Conservation (phyloP, 2,888 invertebrate species). For the Prosopocoilus inquinatus region DNA sequence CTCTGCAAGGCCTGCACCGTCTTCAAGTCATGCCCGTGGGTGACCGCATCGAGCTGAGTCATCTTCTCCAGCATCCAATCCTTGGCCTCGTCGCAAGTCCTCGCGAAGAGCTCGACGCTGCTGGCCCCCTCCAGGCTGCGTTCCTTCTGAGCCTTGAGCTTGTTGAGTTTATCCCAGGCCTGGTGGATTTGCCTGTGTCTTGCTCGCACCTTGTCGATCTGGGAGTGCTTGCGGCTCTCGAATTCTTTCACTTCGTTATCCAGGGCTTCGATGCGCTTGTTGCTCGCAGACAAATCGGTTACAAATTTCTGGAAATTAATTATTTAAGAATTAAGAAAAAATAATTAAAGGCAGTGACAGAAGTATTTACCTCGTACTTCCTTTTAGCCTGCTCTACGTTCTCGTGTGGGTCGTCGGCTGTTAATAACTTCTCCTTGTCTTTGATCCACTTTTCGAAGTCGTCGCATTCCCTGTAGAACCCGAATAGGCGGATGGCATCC, state of each 20-base stretch:
- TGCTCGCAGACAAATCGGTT: slow-evolving; percentile 92
- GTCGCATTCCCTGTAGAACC: slow-evolving; percentile 95
- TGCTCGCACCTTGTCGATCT: slow-evolving; percentile 73
- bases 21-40: slow-evolving; percentile 80
- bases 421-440: slow-evolving; percentile 87
- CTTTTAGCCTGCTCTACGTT: slow-evolving; percentile 90
- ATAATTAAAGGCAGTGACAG: not conserved
- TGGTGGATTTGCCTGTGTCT: slow-evolving; percentile 82
- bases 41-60: slow-evolving; percentile 77
- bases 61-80: slow-evolving; percentile 99
- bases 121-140: slow-evolving; percentile 75
- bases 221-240: slow-evolving; percentile 80
- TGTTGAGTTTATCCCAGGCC: slow-evolving; percentile 84
- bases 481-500: slow-evolving; percentile 88
- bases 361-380: slow-evolving; percentile 76
- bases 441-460: slow-evolving; percentile 98
- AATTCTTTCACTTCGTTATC: slow-evolving; percentile 85
- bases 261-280: slow-evolving; percentile 85
- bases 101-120: slow-evolving; percentile 92
- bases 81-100: slow-evolving; percentile 93
- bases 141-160: slow-evolving; percentile 85
- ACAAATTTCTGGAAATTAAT: slow-evolving; percentile 72
- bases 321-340: not conserved
- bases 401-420: slow-evolving; percentile 79
- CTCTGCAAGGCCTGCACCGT: slow-evolving; percentile 90